Evolutionary conservation across 2,888 invertebrate species (phyloP), one percentile per base, ranked within the genome.

Genomic region (Lasius platythorax): DNA sequence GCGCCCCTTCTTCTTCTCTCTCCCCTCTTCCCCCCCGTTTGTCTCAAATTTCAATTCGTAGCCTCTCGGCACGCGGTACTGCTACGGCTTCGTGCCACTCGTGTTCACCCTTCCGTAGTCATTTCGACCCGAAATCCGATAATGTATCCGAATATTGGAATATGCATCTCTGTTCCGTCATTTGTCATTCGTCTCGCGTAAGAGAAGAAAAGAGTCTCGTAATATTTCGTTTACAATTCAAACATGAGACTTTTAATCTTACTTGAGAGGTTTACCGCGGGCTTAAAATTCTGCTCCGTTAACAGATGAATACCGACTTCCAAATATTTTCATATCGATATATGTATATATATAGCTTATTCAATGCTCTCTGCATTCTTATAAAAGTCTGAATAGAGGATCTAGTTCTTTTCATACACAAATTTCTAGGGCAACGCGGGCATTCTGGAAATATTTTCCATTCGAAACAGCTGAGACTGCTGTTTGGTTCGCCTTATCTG

Each of bases 21-120:
- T 64, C 63, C n/a, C 11, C 23, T 18, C 50, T 43, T 58, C 58
- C 78, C 61, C 72, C 61, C 61, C 28, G 73, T 30, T 72, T 73
- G 73, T 79, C 79, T 79, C 79, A 46, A 72, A 79, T 79, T 81
- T 81, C 79, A 81, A 81, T 73, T 81, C 79, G 73, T 81, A 73
- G 28, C 73, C 73, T 28, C 46, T n/a, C 33, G 61, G 18, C 79
- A 63, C 73, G 46, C 79, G 61, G 28, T 61, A 18, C 46, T 70
- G 3, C 61, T 81, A 73, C 61, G 72, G 78, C 67, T 28, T 46
- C 40, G 50, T 30, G 61, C 28, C 37, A 40, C 37, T 50, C 56
- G 46, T 12, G 53, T 40, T 50, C 30, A 9, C 1, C 67, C 43
- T 78, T 5, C 30, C 73, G 18, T 33, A 76, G 78, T 46, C 79